Evolutionary conservation across 2,888 invertebrate genomes (phyloP).

Genomic region (Sisyra terminalis): DNA sequence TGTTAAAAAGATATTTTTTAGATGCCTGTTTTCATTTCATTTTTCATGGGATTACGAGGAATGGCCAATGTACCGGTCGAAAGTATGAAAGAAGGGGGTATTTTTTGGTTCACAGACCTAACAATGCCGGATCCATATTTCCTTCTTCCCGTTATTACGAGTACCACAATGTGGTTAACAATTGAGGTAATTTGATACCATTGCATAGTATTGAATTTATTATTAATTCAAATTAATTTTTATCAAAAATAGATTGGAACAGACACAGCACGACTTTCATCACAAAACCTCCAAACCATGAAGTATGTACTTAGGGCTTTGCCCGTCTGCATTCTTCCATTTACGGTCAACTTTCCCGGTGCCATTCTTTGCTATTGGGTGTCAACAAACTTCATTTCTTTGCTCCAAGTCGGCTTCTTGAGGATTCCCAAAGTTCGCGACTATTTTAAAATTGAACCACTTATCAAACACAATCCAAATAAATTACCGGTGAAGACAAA

Average conservation of each 20-base stretch:
- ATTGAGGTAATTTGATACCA: constrained; percentile 41
- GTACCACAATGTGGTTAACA: constrained; percentile 63
- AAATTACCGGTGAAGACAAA: constrained; percentile 50
- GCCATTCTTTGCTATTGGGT: constrained; percentile 85
- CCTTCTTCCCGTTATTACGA: constrained; percentile 70
- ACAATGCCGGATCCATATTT: constrained; percentile 83
- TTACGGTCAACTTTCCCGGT: constrained; percentile 75
- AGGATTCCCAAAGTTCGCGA: constrained; percentile 55
- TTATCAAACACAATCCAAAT: constrained; percentile 37
- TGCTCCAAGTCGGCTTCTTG: constrained; percentile 63
- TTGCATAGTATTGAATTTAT: neutral
- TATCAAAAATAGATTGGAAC: constrained; percentile 43
- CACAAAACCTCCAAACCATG: constrained; percentile 51
- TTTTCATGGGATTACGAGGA: constrained; percentile 70
- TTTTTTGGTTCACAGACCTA: constrained; percentile 86
- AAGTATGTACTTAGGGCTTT: constrained; percentile 58
- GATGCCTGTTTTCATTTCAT: constrained; percentile 79
- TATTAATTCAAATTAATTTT: constrained; percentile 6
- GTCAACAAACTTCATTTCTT: constrained; percentile 69
- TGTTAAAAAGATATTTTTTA: constrained; percentile 19
- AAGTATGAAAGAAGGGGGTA: constrained; percentile 74
- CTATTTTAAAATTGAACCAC: constrained; percentile 56
- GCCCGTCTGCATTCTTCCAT: constrained; percentile 66
- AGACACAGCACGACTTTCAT: constrained; percentile 49
- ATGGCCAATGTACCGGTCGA: constrained; percentile 89